A percentile compares a stretch with the other conserved stretches of the same genome.
phyloP scores from a whole-genome alignment of 2,888 invertebrate species.

The Phalera bucephala region DNA sequence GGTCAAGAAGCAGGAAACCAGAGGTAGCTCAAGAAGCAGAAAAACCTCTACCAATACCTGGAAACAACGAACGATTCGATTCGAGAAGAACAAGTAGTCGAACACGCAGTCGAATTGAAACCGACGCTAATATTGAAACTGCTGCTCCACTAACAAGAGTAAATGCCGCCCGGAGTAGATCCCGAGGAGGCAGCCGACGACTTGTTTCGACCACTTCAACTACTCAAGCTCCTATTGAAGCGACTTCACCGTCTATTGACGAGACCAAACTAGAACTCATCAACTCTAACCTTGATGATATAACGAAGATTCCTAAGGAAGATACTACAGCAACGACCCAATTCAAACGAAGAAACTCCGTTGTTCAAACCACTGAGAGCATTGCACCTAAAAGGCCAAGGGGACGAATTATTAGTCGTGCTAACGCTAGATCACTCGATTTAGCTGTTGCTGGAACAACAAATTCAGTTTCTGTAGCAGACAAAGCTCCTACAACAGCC shows the following conservation, averaged over 20 bases:
- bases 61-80: slow-evolving; percentile 64
- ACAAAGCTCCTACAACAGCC: slow-evolving; percentile 60
- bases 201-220: slow-evolving; percentile 34
- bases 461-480: slow-evolving; percentile 54
- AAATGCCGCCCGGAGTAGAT: slow-evolving; percentile 45
- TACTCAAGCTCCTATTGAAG: slow-evolving; percentile 37
- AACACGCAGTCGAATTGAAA: slow-evolving; percentile 55
- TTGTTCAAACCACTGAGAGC: slow-evolving; percentile 44
- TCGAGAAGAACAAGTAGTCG: slow-evolving; percentile 62
- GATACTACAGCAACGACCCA: slow-evolving; percentile 46
- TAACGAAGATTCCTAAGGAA: slow-evolving; percentile 49
- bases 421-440: slow-evolving; percentile 52
- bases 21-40: slow-evolving; percentile 36
- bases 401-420: slow-evolving; percentile 52
- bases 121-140: slow-evolving; percentile 38
- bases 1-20: slow-evolving; percentile 55
- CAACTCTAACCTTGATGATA: slow-evolving; percentile 51
- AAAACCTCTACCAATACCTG: slow-evolving; percentile 36
- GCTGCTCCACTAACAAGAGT: slow-evolving; percentile 42
- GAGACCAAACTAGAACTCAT: slow-evolving; percentile 57
- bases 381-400: slow-evolving; percentile 40
- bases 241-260: slow-evolving; percentile 43
- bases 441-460: slow-evolving; percentile 65
- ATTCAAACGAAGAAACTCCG: slow-evolving; percentile 55
- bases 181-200: slow-evolving; percentile 40